Evolutionary conservation across 2,888 invertebrate genomes (phyloP).

Genomic region (Dynastes tityus): DNA sequence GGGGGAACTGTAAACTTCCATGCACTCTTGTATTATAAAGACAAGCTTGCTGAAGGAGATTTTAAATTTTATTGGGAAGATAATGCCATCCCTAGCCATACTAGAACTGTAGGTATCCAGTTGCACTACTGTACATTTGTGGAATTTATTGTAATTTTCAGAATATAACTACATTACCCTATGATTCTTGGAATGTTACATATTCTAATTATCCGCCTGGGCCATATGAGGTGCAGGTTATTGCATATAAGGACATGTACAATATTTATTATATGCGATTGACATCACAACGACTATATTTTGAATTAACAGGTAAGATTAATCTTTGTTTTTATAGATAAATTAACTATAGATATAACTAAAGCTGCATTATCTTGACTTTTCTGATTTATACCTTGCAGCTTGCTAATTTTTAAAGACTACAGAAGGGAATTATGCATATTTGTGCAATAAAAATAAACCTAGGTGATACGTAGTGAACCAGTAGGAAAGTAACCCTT

Average conservation of each 20-base stretch:
- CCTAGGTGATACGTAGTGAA: too few species aligned
- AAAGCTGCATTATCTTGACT: too few species aligned
- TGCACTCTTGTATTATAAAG: constrained; percentile 73
- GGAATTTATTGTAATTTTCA: constrained; percentile 59
- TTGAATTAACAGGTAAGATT: constrained; percentile 72
- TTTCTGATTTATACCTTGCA: too few species aligned
- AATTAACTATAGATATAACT: too few species aligned
- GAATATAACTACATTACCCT: constrained; percentile 71
- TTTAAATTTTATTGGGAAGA: constrained; percentile 78
- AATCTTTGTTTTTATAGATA: constrained; percentile 20
- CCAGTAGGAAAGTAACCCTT: too few species aligned
- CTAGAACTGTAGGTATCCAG: constrained; percentile 68
- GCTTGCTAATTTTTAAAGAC: too few species aligned
- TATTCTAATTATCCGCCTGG: constrained; percentile 75
- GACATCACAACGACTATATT: constrained; percentile 68
- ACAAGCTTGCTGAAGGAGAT: constrained; percentile 67
- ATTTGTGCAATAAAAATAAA: too few species aligned
- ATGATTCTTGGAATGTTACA: constrained; percentile 77
- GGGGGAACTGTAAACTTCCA: constrained; percentile 82
- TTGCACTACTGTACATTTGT: constrained; percentile 15
- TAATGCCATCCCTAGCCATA: constrained; percentile 73
- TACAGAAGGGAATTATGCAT: too few species aligned
- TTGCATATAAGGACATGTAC: constrained; percentile 67
- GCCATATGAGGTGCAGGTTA: constrained; percentile 75
- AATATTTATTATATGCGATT: constrained; percentile 69